These are phyloP conservation scores for Arion vulgaris DNA, from an alignment of 1,140 invertebrate species.

Conservation along the genomic window DNA sequence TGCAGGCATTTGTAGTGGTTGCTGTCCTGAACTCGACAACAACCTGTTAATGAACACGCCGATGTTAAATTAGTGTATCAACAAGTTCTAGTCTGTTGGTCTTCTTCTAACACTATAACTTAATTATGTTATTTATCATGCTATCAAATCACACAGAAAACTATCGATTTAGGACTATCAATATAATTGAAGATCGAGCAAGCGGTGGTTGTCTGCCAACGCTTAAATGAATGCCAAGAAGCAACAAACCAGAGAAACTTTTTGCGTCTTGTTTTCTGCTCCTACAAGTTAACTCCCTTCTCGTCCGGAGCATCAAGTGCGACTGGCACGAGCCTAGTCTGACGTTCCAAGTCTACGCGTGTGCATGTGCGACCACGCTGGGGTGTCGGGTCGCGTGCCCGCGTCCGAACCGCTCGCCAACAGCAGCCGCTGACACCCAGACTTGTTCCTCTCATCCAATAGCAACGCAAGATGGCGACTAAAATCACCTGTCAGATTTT, in stretches of 20 bases:
- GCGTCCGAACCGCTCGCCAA: conserved; percentile 9
- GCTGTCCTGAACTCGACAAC: neutral
- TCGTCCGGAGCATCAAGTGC: conserved; percentile 34
- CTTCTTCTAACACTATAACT: neutral
- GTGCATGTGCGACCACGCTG: neutral
- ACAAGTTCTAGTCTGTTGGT: no score
- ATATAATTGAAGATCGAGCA: neutral
- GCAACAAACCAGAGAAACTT: neutral
- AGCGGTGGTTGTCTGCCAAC: neutral
- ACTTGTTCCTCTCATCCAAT: neutral
- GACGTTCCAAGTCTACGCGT: conserved; percentile 1
- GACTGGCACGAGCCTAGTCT: conserved; percentile 21
- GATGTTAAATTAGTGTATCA: neutral
- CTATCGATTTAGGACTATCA: neutral
- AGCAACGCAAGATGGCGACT: neutral
- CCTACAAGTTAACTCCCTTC: conserved; percentile 1
- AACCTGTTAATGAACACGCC: neutral
- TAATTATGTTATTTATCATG: neutral
- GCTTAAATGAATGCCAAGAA: neutral
- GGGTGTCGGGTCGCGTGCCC: conserved; percentile 31
- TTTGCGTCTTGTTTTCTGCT: neutral
- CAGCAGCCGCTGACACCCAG: neutral
- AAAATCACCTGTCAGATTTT: neutral
- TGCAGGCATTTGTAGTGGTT: neutral
- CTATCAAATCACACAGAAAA: no score